Conservation (phyloP, 2,888 invertebrate species). For the Napeogenes sylphis region DNA sequence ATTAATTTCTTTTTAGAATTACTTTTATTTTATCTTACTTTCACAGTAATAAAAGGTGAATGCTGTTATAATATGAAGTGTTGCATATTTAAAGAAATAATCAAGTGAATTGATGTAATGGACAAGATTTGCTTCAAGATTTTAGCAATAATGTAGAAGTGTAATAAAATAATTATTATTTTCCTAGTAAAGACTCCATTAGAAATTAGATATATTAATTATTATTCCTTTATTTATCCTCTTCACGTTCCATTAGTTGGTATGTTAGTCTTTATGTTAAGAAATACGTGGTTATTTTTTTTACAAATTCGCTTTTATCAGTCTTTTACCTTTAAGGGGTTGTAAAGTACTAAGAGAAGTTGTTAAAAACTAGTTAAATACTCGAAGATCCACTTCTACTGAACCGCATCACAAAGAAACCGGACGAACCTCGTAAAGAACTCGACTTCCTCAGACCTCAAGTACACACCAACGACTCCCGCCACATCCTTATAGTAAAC, state of each 20-base stretch:
- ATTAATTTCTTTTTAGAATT: conserved; percentile 2
- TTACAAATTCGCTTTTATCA: conserved; percentile 71
- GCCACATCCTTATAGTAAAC: conserved; percentile 16
- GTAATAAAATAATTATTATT: conserved; percentile 25
- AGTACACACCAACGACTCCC: conserved; percentile 5
- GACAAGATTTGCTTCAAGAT: conserved; percentile 20
- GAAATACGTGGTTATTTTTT: conserved; percentile 42
- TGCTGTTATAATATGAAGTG: too few relatives aligned
- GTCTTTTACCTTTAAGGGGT: conserved; percentile 55
- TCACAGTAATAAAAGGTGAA: too few relatives aligned
- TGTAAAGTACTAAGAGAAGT: conserved; percentile 33
- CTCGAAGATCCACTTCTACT: conserved; percentile 11
- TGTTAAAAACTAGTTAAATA: conserved; percentile 14
- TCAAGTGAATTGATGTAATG: conserved; percentile 6
- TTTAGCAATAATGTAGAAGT: conserved; percentile 19
- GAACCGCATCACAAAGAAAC: conserved; percentile 15
- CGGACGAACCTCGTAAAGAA: conserved; percentile 16
- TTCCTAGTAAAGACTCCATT: conserved; percentile 13
- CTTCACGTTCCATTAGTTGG: conserved; percentile 34
- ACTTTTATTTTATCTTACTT: neutral
- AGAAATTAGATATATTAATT: conserved; percentile 12
- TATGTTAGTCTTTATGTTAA: conserved; percentile 41
- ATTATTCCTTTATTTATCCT: conserved; percentile 13
- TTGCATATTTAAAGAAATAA: too few relatives aligned
- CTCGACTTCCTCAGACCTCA: neutral